Conservation (phyloP, 2,113 vertebrate genomes). For the Pelvicachromis taeniatus region DNA sequence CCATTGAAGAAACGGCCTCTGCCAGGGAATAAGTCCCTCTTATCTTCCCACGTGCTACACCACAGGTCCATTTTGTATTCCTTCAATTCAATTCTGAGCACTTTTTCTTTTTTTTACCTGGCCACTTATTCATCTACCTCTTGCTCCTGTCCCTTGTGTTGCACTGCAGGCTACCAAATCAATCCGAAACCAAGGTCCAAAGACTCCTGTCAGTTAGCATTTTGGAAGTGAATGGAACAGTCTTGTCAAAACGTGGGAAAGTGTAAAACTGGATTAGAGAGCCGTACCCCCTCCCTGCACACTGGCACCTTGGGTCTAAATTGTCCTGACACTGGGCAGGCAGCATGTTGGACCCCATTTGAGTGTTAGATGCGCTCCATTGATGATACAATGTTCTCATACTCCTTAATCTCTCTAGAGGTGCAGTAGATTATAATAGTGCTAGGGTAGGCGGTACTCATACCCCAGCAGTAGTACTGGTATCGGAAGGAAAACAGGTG, state of each 20-base stretch:
- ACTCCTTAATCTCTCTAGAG: constrained; percentile 27
- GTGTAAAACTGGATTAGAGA: constrained; percentile 51
- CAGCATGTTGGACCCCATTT: constrained; percentile 4
- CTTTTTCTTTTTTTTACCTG: neutral
- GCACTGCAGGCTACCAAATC: constrained; percentile 18
- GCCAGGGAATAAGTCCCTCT: neutral
- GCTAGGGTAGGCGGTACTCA: neutral
- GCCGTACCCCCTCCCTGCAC: neutral
- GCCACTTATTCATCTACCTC: constrained; percentile 9
- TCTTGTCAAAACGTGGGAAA: constrained; percentile 56
- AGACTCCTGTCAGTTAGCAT: constrained; percentile 41
- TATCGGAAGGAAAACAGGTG: neutral
- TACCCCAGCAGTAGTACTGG: neutral
- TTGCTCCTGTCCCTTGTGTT: constrained; percentile 9
- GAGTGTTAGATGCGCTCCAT: constrained; percentile 5
- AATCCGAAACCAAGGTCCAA: constrained; percentile 18
- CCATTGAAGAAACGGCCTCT: neutral
- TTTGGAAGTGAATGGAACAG: constrained; percentile 47
- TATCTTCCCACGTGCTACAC: neutral
- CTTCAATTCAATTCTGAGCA: neutral
- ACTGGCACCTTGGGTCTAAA: constrained; percentile 22
- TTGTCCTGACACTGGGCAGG: constrained; percentile 42
- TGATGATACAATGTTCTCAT: constrained; percentile 17
- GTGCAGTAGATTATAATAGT: constrained; percentile 9
- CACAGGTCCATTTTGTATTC: neutral